Conservation (phyloP, 2,888 invertebrate genomes). For the Blera fallax region DNA sequence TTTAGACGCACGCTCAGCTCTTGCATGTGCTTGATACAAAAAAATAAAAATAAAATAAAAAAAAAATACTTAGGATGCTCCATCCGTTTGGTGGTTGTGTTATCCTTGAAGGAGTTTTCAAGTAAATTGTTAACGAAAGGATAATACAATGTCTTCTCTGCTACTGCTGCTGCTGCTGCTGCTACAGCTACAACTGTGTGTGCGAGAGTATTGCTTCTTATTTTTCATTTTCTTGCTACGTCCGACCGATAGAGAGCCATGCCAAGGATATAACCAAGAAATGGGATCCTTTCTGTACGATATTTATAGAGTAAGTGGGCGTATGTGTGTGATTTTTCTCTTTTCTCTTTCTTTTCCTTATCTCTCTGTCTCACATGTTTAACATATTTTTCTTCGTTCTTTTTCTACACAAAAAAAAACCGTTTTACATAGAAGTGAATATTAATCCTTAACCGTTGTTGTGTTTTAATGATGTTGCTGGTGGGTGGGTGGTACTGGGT, state of each 20-base stretch:
- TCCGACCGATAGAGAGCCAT: background rate
- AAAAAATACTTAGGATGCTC: slow-evolving; percentile 17
- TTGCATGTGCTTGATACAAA: slow-evolving; percentile 7
- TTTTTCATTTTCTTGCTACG: background rate
- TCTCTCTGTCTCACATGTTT: background rate
- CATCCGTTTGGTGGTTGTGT: slow-evolving; percentile 20
- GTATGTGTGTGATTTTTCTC: slow-evolving; percentile 7
- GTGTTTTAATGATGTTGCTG: background rate
- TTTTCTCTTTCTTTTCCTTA: background rate
- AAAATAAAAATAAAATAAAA: too few relatives aligned
- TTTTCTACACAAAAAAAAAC: background rate
- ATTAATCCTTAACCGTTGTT: slow-evolving; percentile 26
- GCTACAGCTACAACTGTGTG: background rate
- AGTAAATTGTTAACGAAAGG: slow-evolving; percentile 52
- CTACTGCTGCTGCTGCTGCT: background rate
- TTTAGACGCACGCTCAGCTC: slow-evolving; percentile 57
- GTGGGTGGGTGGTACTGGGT: too few relatives aligned
- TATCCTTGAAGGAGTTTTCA: slow-evolving; percentile 32
- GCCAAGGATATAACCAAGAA: background rate
- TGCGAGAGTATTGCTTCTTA: background rate
- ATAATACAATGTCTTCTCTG: slow-evolving; percentile 46
- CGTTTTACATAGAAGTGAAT: slow-evolving; percentile 27
- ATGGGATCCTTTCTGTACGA: background rate
- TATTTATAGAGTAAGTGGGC: background rate
- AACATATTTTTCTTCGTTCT: background rate